A percentile compares a stretch with the other conserved stretches of the same genome.
Evolutionary conservation across 2,113 vertebrate species (phyloP).

Genomic region (Dasyornis broadbenti): DNA sequence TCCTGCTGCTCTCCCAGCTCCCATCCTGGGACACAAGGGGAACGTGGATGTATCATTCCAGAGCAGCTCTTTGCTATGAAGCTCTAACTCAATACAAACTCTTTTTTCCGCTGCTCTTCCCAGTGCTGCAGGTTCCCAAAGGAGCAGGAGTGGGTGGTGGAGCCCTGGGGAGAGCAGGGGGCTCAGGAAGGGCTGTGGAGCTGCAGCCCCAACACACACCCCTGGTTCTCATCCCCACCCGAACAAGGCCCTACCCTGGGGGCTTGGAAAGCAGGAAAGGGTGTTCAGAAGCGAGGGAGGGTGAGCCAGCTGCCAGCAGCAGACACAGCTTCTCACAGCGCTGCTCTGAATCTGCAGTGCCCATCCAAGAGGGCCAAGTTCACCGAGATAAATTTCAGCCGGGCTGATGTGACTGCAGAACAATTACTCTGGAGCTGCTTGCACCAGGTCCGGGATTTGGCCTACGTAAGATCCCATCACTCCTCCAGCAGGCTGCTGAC

Average conservation of each 20-base stretch:
- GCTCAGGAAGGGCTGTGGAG: accelerated
- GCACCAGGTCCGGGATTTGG: background rate
- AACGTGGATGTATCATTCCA: accelerated
- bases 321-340: accelerated
- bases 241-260: accelerated
- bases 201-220: accelerated
- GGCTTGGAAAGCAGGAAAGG: accelerated
- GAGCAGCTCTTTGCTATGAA: background rate
- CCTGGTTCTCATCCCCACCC: background rate
- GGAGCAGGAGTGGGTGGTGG: accelerated
- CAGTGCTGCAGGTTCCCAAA: accelerated
- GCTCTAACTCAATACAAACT: accelerated
- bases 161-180: accelerated
- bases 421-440: background rate
- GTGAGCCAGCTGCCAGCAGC: background rate
- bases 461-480: background rate
- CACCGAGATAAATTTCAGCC: background rate
- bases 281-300: background rate
- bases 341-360: accelerated
- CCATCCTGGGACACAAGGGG: background rate
- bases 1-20: background rate
- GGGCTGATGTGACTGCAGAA: background rate
- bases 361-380: accelerated
- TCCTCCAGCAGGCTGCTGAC: background rate
- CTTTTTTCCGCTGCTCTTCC: background rate